Evolutionary conservation across 2,113 vertebrate genomes (phyloP).

Genomic region (Trochalopteron elliotii): DNA sequence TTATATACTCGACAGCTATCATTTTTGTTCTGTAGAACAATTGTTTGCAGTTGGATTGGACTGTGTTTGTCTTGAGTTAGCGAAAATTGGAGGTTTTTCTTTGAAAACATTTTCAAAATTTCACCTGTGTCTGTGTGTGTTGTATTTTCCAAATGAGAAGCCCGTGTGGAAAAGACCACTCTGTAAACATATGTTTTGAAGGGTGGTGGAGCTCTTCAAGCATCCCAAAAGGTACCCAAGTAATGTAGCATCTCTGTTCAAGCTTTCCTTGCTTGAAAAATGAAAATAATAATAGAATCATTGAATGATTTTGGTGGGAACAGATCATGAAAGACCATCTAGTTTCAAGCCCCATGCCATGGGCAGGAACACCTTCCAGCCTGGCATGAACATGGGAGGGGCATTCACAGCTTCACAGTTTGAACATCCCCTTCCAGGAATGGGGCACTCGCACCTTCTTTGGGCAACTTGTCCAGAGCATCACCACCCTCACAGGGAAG

Average conservation of each 20-base stretch:
- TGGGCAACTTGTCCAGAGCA: background rate
- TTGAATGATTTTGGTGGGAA: background rate
- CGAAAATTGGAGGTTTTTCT: background rate
- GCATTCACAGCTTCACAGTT: background rate
- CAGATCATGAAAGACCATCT: background rate
- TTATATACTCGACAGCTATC: rapidly evolving
- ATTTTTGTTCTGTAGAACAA: background rate
- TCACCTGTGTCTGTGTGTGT: background rate
- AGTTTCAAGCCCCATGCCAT: background rate
- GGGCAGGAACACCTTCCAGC: background rate
- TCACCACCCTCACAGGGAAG: background rate
- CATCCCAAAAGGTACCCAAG: background rate
- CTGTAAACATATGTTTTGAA: background rate
- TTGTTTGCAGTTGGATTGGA: background rate
- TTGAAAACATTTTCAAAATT: background rate
- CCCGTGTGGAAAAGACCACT: background rate
- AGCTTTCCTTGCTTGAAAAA: background rate
- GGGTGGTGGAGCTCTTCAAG: background rate
- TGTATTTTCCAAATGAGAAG: background rate
- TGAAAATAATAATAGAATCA: background rate
- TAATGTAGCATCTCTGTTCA: background rate
- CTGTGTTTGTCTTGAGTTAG: background rate
- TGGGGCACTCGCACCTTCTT: background rate
- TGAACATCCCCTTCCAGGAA: background rate
- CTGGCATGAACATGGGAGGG: background rate